Evolutionary conservation across 2,888 invertebrate genomes (phyloP), one percentile per base, ranked within the genome.

Genomic region (Trichacis sp.): DNA sequence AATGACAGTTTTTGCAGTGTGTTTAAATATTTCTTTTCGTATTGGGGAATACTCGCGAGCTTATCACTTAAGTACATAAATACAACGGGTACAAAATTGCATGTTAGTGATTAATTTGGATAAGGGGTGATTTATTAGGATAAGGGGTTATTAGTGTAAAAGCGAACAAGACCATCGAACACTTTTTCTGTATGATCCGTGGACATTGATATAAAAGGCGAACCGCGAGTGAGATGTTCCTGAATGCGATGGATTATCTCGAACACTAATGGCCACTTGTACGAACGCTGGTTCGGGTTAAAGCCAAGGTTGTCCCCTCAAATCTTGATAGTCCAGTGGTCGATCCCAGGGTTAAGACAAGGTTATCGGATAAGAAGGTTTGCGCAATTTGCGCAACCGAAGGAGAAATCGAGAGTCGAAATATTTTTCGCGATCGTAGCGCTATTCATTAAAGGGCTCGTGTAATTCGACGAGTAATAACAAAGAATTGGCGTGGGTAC

Each of bases 311-410:
- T 64, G 50, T 50, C 54, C 54, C 38, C 51, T 64, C 54, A 64
- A 58, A 64, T 64, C 64, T 64, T 64, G 58, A 64, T 64, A 58
- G 50, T 47, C 64, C 48, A 64, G 51, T 52, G 64, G 51, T 42
- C 49, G 59, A 64, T 56, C 59, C 52, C 59, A 56, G 56, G 64
- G 64, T 65, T 57, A 60, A 60, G 50, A 57, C 60, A 65, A 65
- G 60, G 61, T 65, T 61, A 61, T 61, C 57, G 52, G 61, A 61
- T 57, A 61, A 33, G 8, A 8, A 24, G 24, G 48, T 65, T 14
- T 48, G 42, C 30, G n/a, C n/a, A n/a, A n/a, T 61, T 66, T 54
- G 45, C 54, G 53, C 48, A 61, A 58, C 57, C 43, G 61, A 42
- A 55, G 54, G 30, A 12, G 38, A 19, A 36, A 6, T 5, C 5